phyloP scores from a whole-genome alignment of 1,140 invertebrate species.

The Drosophila eugracilis region DNA sequence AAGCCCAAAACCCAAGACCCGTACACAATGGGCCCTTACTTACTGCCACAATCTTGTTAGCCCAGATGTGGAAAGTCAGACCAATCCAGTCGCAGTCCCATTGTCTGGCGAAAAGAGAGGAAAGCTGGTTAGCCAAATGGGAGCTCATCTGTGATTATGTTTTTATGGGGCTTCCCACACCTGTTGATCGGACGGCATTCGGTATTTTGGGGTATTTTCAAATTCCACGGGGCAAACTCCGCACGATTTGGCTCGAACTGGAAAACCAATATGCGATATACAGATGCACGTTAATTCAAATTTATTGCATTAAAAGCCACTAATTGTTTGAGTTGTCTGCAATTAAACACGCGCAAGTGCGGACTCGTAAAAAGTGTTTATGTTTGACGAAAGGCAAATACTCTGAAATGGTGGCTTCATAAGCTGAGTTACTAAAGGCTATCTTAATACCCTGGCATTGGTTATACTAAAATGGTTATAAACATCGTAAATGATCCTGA shows the following conservation, averaged over 20 bases:
- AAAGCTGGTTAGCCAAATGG: slow-evolving; percentile 57
- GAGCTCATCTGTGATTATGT: slow-evolving; percentile 51
- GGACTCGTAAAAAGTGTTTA: not conserved
- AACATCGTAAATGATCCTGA: not conserved
- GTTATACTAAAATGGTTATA: not conserved
- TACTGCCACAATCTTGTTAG: slow-evolving; percentile 36
- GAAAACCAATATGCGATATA: slow-evolving; percentile 40
- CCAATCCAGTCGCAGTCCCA: slow-evolving; percentile 30
- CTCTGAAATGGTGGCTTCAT: not conserved
- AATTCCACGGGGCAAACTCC: slow-evolving; percentile 43
- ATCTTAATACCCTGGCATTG: not conserved
- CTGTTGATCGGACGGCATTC: slow-evolving; percentile 34
- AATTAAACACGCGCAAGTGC: slow-evolving; percentile 48
- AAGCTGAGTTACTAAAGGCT: not conserved
- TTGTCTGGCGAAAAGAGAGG: slow-evolving; percentile 39
- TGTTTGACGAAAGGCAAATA: slow-evolving; percentile 22
- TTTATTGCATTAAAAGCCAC: slow-evolving; percentile 57
- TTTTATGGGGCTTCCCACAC: slow-evolving; percentile 59
- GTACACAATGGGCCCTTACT: slow-evolving; percentile 50
- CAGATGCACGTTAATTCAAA: slow-evolving; percentile 47
- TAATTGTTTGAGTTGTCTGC: slow-evolving; percentile 50
- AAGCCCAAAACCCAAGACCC: not conserved
- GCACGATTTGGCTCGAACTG: slow-evolving; percentile 15
- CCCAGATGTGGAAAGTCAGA: slow-evolving; percentile 50
- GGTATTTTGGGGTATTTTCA: slow-evolving; percentile 6